Conservation (phyloP, 64 coral and sea anemone genomes). For the Stylophora pistillata region DNA sequence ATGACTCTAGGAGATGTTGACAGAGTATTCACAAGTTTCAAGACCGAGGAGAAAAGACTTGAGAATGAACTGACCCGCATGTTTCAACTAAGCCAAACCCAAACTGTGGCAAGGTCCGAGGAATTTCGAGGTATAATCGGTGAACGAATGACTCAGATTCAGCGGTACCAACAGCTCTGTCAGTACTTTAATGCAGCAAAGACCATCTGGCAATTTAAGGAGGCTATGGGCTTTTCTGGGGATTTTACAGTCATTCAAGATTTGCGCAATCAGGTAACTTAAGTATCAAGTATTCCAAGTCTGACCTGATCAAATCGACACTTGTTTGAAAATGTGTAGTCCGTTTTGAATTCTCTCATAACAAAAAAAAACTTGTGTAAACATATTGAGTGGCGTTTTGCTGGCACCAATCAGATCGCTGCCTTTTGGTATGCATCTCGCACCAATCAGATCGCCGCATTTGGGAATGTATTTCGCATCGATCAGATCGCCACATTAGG, state of each 20-base stretch:
- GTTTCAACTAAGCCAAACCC: neutral
- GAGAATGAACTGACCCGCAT: conserved; percentile 7
- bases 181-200: neutral
- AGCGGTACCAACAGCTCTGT: neutral
- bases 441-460: too few species aligned
- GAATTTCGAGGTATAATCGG: neutral
- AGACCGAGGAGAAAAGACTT: neutral
- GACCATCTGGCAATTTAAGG: conserved; percentile 47
- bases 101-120: neutral
- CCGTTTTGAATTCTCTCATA: too few species aligned
- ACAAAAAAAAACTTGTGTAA: too few species aligned
- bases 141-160: neutral
- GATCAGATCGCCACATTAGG: too few species aligned
- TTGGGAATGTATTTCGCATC: too few species aligned
- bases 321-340: too few species aligned
- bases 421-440: too few species aligned
- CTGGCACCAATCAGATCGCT: too few species aligned
- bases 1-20: conserved; percentile 33
- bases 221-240: conserved; percentile 19
- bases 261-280: conserved; percentile 1
- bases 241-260: conserved; percentile 19
- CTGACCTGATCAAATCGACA: too few species aligned
- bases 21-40: conserved; percentile 24
- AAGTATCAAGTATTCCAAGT: too few species aligned
- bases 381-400: too few species aligned